Evolutionary conservation across 2,113 vertebrate genomes (phyloP), one percentile per base, ranked within the genome.

Genomic region (Pluvianellus socialis): DNA sequence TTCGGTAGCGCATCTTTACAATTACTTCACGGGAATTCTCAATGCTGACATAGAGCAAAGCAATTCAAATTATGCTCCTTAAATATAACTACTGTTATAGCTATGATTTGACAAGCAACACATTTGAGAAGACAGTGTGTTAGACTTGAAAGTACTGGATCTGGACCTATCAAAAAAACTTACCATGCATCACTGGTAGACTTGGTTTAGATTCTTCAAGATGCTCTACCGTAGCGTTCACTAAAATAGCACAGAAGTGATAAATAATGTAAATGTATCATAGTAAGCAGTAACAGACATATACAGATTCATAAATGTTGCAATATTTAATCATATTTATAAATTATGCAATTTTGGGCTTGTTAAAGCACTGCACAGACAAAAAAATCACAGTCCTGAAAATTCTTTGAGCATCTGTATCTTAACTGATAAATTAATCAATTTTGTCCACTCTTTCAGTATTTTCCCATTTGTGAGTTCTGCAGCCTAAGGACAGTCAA

Each of bases 181-280:
- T 97, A 99, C 99, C 98, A 4, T 95, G 91, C 61, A 95, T 32
- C 12, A 96, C 75, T 44, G 96, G 88, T n/a, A 55, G 58, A 68
- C 68, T 40, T 88, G 92, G 42, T 95, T 99, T 99, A 76, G 95
- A 58, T 81, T 98, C 99, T 82, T 94, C 86, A 27, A 94, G 85
- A 72, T 97, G 98, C 19, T 98, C 97, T 19, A 94, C 68, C 44
- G 96, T 22, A 88, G 52, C n/a, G n/a, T 50, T 92, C 70, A 97
- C 99, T 99, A 96, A 87, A 97, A 98, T 20, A 73, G 42, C 38
- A 38, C 14, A 86, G 71, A 30, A 96, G 14, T 50, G 79, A 79
- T 53, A 74, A 56, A 24, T 2, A 62, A 53, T 8, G 10, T 23
- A 74, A 74, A 45, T 56, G 3, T 58, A 72, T 74, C 27, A 26